Base-by-base conservation (phyloP, 2,888 invertebrate species). In the Pocota personata region DNA sequence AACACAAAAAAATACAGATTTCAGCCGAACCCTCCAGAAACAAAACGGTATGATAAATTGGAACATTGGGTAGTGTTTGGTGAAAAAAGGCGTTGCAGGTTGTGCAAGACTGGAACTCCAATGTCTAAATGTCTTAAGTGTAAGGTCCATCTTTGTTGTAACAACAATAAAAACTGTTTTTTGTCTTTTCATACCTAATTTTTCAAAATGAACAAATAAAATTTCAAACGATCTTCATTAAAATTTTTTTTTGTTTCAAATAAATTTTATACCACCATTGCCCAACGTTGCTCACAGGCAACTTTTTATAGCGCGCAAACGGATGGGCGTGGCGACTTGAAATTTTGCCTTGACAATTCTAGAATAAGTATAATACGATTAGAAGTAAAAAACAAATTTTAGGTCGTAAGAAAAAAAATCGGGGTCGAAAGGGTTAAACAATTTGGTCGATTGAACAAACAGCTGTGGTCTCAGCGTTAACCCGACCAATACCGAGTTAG, bases 1-100 rank as follows among this genome's bases (percentile, higher is more conserved):
- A n/a, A 55, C 27, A 48, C 55, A 66, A 87, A 87, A 78, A 87
- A 78, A 62, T 86, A 83, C 50, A 87, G 79, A 64, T 73, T 87
- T 43, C 76, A 87, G 52, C 76, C 82, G 67, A 79, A 86, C 58
- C 78, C 71, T 75, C 72, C 55, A 72, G 60, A 76, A n/a, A 14
- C 79, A 82, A 62, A 75, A 77, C 80, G 80, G 24, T 80, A 82
- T n/a, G n/a, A n/a, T n/a, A n/a, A n/a, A n/a, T n/a, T n/a, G n/a
- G n/a, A n/a, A n/a, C n/a, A n/a, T n/a, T 43, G 79, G 69, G 76
- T 62, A 40, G 82, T 83, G 71, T 87, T 87, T 80, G 60, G 67
- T 64, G 78, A 87, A 84, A 87, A 79, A 84, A 71, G 66, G 19
- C 72, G 75, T 62, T 80, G 73, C 77, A 77, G 77, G 43, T 73